phyloP scores from a whole-genome alignment of 2,113 vertebrate genomes.

The Orcinus orca region DNA sequence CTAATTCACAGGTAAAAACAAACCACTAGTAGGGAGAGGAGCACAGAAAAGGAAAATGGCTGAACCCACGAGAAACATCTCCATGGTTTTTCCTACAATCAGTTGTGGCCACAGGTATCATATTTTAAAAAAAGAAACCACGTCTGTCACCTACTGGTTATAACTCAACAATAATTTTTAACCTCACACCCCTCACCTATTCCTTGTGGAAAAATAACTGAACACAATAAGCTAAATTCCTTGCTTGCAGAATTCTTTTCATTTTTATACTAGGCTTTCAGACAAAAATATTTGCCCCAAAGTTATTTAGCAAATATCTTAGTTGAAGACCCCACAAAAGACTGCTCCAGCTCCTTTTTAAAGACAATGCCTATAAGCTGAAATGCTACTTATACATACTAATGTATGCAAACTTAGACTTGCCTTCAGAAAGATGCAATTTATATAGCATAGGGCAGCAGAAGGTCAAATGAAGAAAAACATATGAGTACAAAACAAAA shows the following conservation, averaged over 20 bases:
- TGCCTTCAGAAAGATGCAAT: constrained; percentile 5
- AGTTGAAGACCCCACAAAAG: background rate
- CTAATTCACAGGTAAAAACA: background rate
- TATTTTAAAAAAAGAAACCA: background rate
- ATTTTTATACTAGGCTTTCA: constrained; percentile 17
- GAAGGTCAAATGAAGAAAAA: background rate
- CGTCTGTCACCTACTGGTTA: background rate
- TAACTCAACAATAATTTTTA: background rate
- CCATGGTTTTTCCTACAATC: background rate
- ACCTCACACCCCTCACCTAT: background rate
- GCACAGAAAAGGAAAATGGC: background rate
- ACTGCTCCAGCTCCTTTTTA: background rate
- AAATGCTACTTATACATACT: background rate
- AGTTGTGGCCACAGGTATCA: background rate
- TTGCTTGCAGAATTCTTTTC: background rate
- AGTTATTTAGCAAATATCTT: background rate
- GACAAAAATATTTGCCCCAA: background rate
- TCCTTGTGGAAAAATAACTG: background rate
- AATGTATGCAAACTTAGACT: background rate
- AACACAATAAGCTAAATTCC: background rate
- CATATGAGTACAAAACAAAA: constrained; percentile 15
- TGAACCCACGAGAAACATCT: background rate
- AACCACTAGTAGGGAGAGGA: background rate
- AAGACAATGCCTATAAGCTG: background rate
- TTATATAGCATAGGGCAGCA: background rate